Percentiles rank a stretch among this genome's conserved stretches.
phyloP scores from a whole-genome alignment of 2,797 vertebrate genomes.

The Periparus ater region DNA sequence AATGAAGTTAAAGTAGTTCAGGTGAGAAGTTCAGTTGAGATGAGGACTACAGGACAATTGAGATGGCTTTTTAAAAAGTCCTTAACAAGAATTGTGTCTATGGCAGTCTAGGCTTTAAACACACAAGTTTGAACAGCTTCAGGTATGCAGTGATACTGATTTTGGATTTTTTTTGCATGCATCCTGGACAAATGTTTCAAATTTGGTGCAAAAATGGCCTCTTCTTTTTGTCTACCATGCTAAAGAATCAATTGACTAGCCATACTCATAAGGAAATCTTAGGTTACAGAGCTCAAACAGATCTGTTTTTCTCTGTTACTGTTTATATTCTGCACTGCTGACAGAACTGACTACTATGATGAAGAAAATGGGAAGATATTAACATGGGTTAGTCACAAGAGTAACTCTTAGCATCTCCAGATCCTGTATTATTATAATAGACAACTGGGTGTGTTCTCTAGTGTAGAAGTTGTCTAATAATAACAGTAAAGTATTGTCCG shows the following conservation, averaged over 20 bases:
- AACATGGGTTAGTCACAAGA: not conserved
- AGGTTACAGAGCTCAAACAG: not conserved
- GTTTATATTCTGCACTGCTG: not conserved
- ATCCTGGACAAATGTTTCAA: not conserved
- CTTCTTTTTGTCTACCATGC: not conserved
- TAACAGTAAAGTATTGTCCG: not conserved
- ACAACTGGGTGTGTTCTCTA: not conserved
- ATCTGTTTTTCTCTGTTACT: not conserved
- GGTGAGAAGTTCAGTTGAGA: not conserved
- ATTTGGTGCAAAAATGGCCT: not conserved
- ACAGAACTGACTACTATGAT: not conserved
- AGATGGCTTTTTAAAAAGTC: not conserved
- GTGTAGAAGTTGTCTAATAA: not conserved
- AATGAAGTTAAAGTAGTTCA: not conserved
- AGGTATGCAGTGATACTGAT: not conserved
- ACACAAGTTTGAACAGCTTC: not conserved
- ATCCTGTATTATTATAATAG: not conserved
- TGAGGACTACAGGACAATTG: not conserved
- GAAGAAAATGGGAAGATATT: constrained; percentile 12
- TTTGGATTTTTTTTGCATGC: not conserved
- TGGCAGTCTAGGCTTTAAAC: not conserved
- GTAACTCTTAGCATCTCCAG: not conserved
- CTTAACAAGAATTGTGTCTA: not conserved
- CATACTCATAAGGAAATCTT: not conserved
- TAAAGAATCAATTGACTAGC: not conserved